Percentiles rank a stretch among this genome's conserved stretches.
These are phyloP conservation scores for Acipenser ruthenus DNA, from an alignment of 2,797 vertebrate species.

Conservation along the genomic window DNA sequence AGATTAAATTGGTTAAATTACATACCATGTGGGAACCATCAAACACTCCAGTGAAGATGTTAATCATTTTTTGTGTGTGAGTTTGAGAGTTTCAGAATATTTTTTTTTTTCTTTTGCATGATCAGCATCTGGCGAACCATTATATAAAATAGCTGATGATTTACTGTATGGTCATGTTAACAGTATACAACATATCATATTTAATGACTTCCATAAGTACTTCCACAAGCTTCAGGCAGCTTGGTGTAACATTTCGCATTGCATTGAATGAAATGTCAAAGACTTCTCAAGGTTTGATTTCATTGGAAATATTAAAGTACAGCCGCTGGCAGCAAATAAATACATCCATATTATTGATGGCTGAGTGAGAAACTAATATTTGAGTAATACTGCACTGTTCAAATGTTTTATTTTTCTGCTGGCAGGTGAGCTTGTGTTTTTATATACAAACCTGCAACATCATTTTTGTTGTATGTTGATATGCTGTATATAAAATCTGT, in stretches of 20 bases:
- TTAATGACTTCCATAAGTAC: conserved; percentile 19
- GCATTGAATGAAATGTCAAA: not conserved
- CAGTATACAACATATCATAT: conserved; percentile 20
- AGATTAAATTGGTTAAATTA: conserved; percentile 53
- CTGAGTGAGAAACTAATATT: no score
- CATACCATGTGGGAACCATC: conserved; percentile 51
- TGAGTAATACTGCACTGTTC: no score
- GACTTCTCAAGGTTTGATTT: not conserved
- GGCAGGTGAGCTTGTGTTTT: no score
- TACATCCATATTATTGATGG: not conserved
- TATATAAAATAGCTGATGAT: conserved; percentile 3
- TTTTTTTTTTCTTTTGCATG: not conserved
- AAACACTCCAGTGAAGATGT: conserved; percentile 37
- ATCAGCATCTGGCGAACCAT: conserved; percentile 17
- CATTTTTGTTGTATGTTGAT: no score
- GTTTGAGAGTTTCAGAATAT: no score
- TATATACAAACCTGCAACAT: no score
- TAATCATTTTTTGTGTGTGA: conserved; percentile 36
- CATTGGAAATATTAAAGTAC: conserved; percentile 11
- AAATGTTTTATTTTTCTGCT: no score
- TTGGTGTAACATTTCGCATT: not conserved
- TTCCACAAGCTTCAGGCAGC: conserved; percentile 5
- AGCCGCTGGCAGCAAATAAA: not conserved
- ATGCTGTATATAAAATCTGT: no score
- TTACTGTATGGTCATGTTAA: conserved; percentile 7